Conservation (phyloP, 2,797 vertebrate genomes). For the Sparidentex hasta region DNA sequence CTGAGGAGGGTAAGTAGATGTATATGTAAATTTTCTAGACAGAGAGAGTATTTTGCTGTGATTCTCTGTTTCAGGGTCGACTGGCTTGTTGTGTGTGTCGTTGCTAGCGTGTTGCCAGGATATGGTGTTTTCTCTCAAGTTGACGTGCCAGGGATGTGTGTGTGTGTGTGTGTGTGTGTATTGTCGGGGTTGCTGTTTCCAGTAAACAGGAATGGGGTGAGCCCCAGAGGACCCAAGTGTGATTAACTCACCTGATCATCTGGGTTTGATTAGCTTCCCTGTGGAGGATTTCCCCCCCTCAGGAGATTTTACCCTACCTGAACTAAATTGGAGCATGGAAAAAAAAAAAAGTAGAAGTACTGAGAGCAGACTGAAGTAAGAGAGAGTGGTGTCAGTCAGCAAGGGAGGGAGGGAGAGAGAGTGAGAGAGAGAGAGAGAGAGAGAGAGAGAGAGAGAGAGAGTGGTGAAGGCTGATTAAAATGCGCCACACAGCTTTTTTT, state of each 20-base stretch:
- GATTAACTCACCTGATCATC: constrained; percentile 75
- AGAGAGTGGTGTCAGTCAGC: constrained; percentile 34
- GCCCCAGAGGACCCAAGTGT: constrained; percentile 62
- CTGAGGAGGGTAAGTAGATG: constrained; percentile 89
- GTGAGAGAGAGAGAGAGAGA: constrained; percentile 13
- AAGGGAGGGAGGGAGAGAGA: background rate
- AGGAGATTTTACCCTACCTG: constrained; percentile 37
- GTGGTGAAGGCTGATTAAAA: constrained; percentile 62
- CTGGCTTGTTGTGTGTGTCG: constrained; percentile 49
- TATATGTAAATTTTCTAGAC: background rate
- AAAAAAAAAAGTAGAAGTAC: constrained; percentile 22
- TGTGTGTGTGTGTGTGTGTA: constrained; percentile 20
- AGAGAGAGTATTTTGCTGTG: constrained; percentile 17
- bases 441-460: constrained; percentile 3
- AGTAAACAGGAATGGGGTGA: constrained; percentile 72
- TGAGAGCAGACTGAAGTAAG: constrained; percentile 23
- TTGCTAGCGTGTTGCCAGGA: constrained; percentile 74
- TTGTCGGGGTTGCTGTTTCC: constrained; percentile 67
- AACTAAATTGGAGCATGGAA: constrained; percentile 56
- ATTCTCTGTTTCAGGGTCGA: constrained; percentile 20
- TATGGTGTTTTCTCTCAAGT: constrained; percentile 62
- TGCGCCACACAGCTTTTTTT: constrained; percentile 50
- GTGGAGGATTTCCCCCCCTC: constrained; percentile 40
- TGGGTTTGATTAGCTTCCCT: constrained; percentile 70
- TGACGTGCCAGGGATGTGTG: constrained; percentile 33